Base-by-base conservation (phyloP, 2,797 vertebrate genomes). In the Phrynocephalus vlangalii region DNA sequence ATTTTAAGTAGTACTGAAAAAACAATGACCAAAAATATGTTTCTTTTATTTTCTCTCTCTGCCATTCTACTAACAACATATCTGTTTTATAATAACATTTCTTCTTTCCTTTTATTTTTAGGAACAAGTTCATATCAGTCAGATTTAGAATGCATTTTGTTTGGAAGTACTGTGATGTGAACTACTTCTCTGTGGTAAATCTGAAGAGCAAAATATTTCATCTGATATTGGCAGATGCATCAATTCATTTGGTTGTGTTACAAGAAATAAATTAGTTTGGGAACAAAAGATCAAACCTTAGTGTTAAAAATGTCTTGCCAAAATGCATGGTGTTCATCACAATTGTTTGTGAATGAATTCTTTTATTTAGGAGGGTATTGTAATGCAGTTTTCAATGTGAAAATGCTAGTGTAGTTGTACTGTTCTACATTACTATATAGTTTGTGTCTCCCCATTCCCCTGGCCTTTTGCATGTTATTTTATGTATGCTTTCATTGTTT, bases 141-240 rank as follows among this genome's bases (percentile, higher is more conserved):
- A 87, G 87, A 87, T 78, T 92, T 86, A 73, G 89, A 87, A 88
- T 71, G 33, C 71, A 52, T 89, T 87, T 66, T 79, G 30, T 89
- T 77, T 88, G 28, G 84, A 73, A 92, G 88, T 9, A 11, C 33
- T 85, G 1, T 81, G 83, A 56, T 85, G 1, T 81, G 83, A 56
- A 94, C 22, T 60, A 7, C 90, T 92, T 92, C 30, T 88, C 79
- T 91, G 22, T 56, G 86, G 38, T 22, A 86, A 85, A 91, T 90
- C 86, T 28, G 81, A 30, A 1, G 33, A 90, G 48, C 50, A 88
- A 90, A 91, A 86, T 79, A 16, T 86, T 94, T 94, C 83, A 66
- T 78, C 13, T 56, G 28, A 20, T 52, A 76, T 33, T 68, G 50
- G 16, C 81, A 81, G 60, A 88, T 73, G 84, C 6, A 13, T 66